Conservation (phyloP, 2,113 vertebrate genomes). For the Sylvia atricapilla region DNA sequence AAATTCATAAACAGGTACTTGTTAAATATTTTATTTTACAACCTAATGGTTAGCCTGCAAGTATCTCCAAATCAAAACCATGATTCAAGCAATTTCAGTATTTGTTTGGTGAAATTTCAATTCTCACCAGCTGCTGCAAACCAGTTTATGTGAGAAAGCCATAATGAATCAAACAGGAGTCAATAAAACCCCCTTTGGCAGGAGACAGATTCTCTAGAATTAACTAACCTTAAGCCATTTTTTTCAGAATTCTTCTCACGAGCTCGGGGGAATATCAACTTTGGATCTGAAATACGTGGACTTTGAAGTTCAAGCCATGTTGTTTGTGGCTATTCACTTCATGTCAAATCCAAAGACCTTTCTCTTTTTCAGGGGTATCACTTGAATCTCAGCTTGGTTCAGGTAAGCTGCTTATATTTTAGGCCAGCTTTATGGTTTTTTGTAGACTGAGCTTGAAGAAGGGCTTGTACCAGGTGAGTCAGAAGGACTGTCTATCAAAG, state of each 20-base stretch:
- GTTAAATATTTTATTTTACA: neutral
- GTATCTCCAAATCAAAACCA: neutral
- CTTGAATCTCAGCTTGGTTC: neutral
- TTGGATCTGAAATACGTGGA: neutral
- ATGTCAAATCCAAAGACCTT: neutral
- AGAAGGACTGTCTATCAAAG: neutral
- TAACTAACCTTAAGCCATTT: neutral
- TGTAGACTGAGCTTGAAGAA: neutral
- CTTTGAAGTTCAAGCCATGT: neutral
- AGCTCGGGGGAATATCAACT: neutral
- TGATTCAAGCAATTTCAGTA: neutral
- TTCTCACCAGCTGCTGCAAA: neutral
- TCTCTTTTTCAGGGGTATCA: neutral
- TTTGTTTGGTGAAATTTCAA: neutral
- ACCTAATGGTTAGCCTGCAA: neutral
- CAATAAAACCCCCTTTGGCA: neutral
- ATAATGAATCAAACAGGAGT: neutral
- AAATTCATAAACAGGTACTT: neutral
- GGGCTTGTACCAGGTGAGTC: neutral
- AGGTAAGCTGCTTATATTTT: neutral
- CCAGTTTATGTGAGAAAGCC: neutral
- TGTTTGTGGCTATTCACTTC: neutral
- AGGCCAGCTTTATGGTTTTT: neutral
- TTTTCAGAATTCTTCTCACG: neutral
- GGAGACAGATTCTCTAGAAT: neutral